These are phyloP conservation scores for Gallinago nigripennis DNA, from an alignment of 2,797 vertebrate genomes.

Conservation along the genomic window DNA sequence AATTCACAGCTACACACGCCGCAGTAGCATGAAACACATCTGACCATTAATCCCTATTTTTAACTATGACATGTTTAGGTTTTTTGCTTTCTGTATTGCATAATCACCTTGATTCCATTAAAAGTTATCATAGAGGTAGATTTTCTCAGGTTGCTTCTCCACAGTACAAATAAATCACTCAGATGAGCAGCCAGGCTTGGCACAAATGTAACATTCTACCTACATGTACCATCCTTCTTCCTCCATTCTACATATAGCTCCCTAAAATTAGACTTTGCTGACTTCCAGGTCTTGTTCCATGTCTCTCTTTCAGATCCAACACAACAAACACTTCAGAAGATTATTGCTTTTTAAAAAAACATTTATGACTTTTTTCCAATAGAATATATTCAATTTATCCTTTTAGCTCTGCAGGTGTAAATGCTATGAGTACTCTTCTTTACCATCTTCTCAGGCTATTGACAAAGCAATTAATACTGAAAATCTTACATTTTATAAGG, in stretches of 20 bases:
- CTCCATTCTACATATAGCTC: not conserved
- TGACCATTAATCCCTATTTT: not conserved
- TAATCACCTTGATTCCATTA: not conserved
- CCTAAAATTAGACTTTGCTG: not conserved
- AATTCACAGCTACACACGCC: not conserved
- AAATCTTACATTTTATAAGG: not conserved
- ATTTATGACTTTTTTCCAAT: not conserved
- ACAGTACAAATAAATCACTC: not conserved
- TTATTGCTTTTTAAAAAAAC: no score
- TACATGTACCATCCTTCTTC: not conserved
- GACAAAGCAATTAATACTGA: not conserved
- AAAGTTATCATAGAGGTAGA: not conserved
- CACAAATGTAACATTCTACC: not conserved
- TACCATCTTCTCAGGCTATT: not conserved
- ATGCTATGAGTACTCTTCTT: not conserved
- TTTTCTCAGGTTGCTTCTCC: not conserved
- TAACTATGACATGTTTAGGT: not conserved
- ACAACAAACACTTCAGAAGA: not conserved
- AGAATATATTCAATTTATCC: not conserved
- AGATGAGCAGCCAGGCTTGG: not conserved
- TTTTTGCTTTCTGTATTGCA: not conserved
- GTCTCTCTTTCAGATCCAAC: not conserved
- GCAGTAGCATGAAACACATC: rapidly evolving
- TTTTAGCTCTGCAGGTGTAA: not conserved
- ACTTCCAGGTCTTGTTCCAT: not conserved